Percentiles rank a stretch among this genome's conserved stretches.
Evolutionary conservation across 2,113 vertebrate species (phyloP).

Genomic region (Rattus rattus): DNA sequence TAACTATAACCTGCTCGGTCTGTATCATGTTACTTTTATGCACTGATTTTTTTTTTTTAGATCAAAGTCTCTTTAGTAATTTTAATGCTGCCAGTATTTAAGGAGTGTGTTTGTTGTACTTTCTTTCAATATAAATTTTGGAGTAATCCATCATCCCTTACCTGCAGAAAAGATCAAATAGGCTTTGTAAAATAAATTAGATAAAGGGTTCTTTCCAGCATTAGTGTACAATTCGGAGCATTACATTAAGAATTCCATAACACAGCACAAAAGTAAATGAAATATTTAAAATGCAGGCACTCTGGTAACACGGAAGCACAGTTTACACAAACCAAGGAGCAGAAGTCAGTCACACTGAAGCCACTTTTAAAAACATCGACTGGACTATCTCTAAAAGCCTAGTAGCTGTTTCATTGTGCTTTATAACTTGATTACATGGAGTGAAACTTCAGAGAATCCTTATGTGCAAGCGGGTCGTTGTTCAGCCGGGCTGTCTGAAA

Average conservation of each 20-base stretch:
- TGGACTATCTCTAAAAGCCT: slow-evolving; percentile 31
- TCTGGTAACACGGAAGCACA: slow-evolving; percentile 46
- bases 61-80: slow-evolving; percentile 16
- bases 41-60: neutral
- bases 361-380: slow-evolving; percentile 66
- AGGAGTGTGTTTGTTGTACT: neutral
- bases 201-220: slow-evolving; percentile 53
- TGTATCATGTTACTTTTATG: neutral
- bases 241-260: slow-evolving; percentile 77
- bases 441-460: neutral
- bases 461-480: neutral
- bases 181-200: slow-evolving; percentile 33
- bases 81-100: neutral
- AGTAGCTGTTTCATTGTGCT: neutral
- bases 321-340: slow-evolving; percentile 58
- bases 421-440: neutral
- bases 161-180: slow-evolving; percentile 71
- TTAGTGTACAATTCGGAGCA: slow-evolving; percentile 72
- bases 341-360: slow-evolving; percentile 8
- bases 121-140: slow-evolving; percentile 28
- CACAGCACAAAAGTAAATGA: slow-evolving; percentile 63
- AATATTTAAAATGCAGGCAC: slow-evolving; percentile 62
- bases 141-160: slow-evolving; percentile 60
- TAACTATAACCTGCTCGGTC: neutral
- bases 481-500: neutral